phyloP scores from a whole-genome alignment of 1,140 invertebrate species.

The Diorhabda carinulata region DNA sequence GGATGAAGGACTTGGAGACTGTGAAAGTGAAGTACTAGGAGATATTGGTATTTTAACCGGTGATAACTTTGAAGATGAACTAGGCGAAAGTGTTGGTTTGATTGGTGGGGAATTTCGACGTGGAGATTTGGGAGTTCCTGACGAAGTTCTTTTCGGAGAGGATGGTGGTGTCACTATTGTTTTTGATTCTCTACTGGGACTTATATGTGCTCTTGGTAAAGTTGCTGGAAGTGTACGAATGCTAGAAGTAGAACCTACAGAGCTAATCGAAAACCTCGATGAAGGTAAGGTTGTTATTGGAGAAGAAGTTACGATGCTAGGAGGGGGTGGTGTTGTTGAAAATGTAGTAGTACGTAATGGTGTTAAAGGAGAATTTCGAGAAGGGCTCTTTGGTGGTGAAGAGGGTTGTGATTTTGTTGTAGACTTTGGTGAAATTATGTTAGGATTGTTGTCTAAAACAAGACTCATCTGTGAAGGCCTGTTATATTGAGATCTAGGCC shows the following conservation, averaged over 20 bases:
- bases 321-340: slow-evolving; percentile 26
- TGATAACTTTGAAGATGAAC: slow-evolving; percentile 23
- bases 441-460: slow-evolving; percentile 13
- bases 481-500: slow-evolving; percentile 37
- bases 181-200: slow-evolving; percentile 4
- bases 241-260: slow-evolving; percentile 6
- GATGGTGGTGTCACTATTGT: slow-evolving; percentile 7
- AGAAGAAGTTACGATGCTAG: slow-evolving; percentile 18
- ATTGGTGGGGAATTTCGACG: slow-evolving; percentile 30
- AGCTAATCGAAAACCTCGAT: slow-evolving; percentile 18
- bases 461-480: slow-evolving; percentile 36
- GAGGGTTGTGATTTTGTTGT: slow-evolving; percentile 30
- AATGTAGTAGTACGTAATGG: slow-evolving; percentile 38
- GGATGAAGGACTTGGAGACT: slow-evolving; percentile 20
- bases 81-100: slow-evolving; percentile 29
- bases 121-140: slow-evolving; percentile 16
- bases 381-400: slow-evolving; percentile 39
- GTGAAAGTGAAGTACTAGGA: slow-evolving; percentile 11
- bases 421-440: slow-evolving; percentile 24
- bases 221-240: slow-evolving; percentile 14
- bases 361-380: slow-evolving; percentile 36
- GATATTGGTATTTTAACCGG: slow-evolving; percentile 14
- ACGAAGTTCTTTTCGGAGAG: slow-evolving; percentile 7
- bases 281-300: slow-evolving; percentile 20
- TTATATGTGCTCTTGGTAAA: neutral